Percentiles rank a stretch among this genome's conserved stretches.
phyloP scores from a whole-genome alignment of 2,888 invertebrate species.

The Melanargia galathea region DNA sequence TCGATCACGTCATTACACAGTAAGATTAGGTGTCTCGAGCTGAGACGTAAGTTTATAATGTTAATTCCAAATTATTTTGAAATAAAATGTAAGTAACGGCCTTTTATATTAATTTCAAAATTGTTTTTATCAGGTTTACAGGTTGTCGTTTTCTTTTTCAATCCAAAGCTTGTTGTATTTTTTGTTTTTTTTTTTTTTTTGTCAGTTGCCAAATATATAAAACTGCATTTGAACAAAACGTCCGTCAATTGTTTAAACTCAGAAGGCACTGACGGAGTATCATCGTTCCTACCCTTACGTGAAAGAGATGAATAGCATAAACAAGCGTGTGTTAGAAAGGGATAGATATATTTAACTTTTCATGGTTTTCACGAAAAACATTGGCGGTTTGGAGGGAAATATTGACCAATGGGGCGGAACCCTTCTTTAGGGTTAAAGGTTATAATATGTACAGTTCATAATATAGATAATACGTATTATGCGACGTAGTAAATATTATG shows the following conservation, averaged over 20 bases:
- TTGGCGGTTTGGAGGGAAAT: slow-evolving; percentile 55
- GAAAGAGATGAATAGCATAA: slow-evolving; percentile 55
- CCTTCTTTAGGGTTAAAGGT: slow-evolving; percentile 18
- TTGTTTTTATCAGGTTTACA: neutral
- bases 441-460: slow-evolving; percentile 8
- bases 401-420: slow-evolving; percentile 58
- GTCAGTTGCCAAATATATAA: slow-evolving; percentile 32
- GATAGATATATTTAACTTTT: slow-evolving; percentile 60
- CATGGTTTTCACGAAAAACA: slow-evolving; percentile 63
- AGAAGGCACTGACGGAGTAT: slow-evolving; percentile 69
- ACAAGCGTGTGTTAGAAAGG: slow-evolving; percentile 48
- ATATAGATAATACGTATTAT: neutral
- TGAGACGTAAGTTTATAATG: slow-evolving; percentile 10
- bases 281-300: slow-evolving; percentile 60
- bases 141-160: neutral
- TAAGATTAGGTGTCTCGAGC: slow-evolving; percentile 10
- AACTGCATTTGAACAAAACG: slow-evolving; percentile 48
- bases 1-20: slow-evolving; percentile 23
- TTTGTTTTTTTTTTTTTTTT: slow-evolving; percentile 11
- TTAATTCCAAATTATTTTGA: slow-evolving; percentile 2
- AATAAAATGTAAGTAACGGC: neutral
- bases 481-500: neutral
- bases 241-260: slow-evolving; percentile 72
- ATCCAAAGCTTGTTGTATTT: slow-evolving; percentile 35
- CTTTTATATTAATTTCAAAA: neutral